Base-by-base conservation (phyloP, 1,140 invertebrate species). In the Ceratoteleas bidentatus region DNA sequence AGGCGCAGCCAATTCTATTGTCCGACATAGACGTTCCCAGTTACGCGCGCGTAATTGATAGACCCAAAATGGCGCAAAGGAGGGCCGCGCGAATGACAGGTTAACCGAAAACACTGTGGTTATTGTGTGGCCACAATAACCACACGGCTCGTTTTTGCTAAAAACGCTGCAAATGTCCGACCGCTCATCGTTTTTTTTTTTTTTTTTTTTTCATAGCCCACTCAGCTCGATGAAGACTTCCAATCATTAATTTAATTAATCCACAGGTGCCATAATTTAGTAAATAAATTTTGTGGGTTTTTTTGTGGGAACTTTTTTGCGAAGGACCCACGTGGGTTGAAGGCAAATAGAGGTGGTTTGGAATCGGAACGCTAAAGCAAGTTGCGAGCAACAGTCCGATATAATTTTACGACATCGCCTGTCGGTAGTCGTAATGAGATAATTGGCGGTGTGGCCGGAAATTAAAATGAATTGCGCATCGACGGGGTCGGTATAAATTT, bases 101-200 rank as follows among this genome's bases (percentile, higher is more conserved):
- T 84, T 87, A 56, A 60, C 50, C 43, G 70, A 36, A 43, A 70
- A 70, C 69, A 83, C 24, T 84, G 65, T 65, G 50, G 73, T 72
- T 81, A 84, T 81, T 68, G 79, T 75, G 83, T 78, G 80, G 83
- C 83, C 80, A 45, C 70, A 69, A n/a, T n/a, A n/a, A n/a, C n/a
- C 70, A 79, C 36, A 24, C 77, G 76, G 74, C 78, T 78, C 86
- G 82, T 88, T 88, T 87, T 88, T 88, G 87, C 86, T 88, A 86
- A 84, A 24, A 1, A 24, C 24, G 24, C 24, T 24, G 4, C 24
- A 24, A 24, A 2, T 24, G 24, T 24, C 24, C 24, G 24, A 24
- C 24, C 24, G 34, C 34, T n/a, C 34, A 6, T 60, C 61, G 47
- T 72, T 34, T 14, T 52, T 13, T 52, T 58, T 50, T 53, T 9